These are phyloP conservation scores for Noctuana brunneofusca DNA, from an alignment of 2,888 invertebrate species.

Conservation along the genomic window DNA sequence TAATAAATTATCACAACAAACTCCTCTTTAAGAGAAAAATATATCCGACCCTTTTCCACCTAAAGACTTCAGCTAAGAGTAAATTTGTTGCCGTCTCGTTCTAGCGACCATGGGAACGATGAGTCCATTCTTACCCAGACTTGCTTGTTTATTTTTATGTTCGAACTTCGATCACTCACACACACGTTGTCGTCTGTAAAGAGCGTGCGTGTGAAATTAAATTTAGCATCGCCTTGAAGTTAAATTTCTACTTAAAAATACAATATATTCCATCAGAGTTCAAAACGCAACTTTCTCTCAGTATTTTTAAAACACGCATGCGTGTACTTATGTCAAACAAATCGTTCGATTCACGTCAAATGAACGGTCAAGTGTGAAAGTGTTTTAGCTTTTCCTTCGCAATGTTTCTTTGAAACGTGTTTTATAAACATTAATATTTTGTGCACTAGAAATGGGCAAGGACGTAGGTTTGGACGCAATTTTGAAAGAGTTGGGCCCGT, in stretches of 20 bases:
- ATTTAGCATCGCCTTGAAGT: background rate
- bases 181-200: background rate
- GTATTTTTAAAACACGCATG: conserved; percentile 15
- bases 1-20: conserved; percentile 5
- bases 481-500: conserved; percentile 35
- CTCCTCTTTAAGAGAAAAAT: background rate
- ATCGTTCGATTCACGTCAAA: conserved; percentile 16
- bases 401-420: conserved; percentile 27
- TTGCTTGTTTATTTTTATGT: conserved; percentile 47
- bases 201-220: conserved; percentile 6
- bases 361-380: conserved; percentile 15
- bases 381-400: conserved; percentile 1
- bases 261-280: too few relatives aligned
- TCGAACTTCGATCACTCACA: conserved; percentile 33
- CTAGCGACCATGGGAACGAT: conserved; percentile 15
- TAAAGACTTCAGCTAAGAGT: conserved; percentile 5
- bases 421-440: background rate
- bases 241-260: background rate
- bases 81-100: conserved; percentile 10
- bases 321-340: conserved; percentile 13
- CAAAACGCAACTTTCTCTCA: background rate
- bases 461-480: conserved; percentile 33
- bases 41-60: conserved; percentile 13
- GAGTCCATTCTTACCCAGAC: conserved; percentile 14
- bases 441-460: conserved; percentile 2